Evolutionary conservation across 2,888 invertebrate genomes (phyloP).

Genomic region (Therioaphis trifolii): DNA sequence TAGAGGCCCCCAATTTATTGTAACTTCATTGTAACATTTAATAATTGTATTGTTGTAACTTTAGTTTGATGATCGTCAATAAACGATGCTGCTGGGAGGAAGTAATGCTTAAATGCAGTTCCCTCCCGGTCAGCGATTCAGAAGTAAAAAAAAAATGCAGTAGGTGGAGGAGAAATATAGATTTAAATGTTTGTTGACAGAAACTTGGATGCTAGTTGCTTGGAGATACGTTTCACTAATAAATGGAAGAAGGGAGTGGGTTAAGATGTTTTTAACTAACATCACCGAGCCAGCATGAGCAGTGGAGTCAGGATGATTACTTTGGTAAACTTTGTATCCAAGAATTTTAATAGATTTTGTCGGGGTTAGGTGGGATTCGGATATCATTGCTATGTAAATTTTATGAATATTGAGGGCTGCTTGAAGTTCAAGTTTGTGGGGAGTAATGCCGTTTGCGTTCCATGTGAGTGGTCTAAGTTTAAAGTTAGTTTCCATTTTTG

Average conservation of each 20-base stretch:
- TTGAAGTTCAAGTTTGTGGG: slow-evolving; percentile 32
- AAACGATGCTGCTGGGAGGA: too few species aligned
- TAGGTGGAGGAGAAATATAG: slow-evolving; percentile 26
- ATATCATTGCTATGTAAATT: slow-evolving; percentile 41
- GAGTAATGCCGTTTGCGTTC: slow-evolving; percentile 15
- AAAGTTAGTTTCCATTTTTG: slow-evolving; percentile 16
- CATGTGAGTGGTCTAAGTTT: slow-evolving; percentile 26
- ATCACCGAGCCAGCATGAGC: slow-evolving; percentile 12
- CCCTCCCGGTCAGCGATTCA: too few species aligned
- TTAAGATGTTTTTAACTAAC: not conserved
- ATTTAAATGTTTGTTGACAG: slow-evolving; percentile 4
- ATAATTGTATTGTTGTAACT: too few species aligned
- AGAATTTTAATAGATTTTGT: slow-evolving; percentile 20
- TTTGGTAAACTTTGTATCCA: slow-evolving; percentile 22
- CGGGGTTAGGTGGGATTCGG: slow-evolving; percentile 25
- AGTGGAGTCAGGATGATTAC: slow-evolving; percentile 24
- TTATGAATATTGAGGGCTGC: slow-evolving; percentile 26
- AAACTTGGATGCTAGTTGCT: slow-evolving; percentile 21
- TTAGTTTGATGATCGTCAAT: too few species aligned
- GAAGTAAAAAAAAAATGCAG: too few species aligned
- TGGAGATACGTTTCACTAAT: slow-evolving; percentile 33
- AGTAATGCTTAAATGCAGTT: too few species aligned
- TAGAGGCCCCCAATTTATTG: not conserved
- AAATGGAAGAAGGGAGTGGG: slow-evolving; percentile 10
- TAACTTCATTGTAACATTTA: too few species aligned